Base-by-base conservation (phyloP, 2,113 vertebrate genomes). In the Procavia capensis region DNA sequence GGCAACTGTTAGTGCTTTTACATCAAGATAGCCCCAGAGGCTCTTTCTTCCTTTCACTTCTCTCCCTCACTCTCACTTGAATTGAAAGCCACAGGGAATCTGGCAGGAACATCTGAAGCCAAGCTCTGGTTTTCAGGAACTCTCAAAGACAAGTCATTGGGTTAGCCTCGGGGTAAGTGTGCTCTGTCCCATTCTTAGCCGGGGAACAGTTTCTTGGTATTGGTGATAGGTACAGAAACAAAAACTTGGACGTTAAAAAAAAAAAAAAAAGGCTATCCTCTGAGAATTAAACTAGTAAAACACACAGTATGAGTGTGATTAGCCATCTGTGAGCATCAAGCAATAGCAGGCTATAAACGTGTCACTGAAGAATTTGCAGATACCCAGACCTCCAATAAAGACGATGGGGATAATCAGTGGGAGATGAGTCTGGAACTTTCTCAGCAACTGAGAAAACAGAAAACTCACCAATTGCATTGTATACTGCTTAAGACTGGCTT, bases 261-360 rank as follows among this genome's bases (percentile, higher is more conserved):
- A n/a, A n/a, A n/a, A n/a, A 59, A 79, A 85, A 75, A 66, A 93
- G 47, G 34, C 86, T 84, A 50, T 74, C 88, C 93, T 92, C 85
- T 72, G 94, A 96, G 88, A 96, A 92, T 94, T 93, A 78, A 97
- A 95, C 85, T 88, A 83, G 84, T 90, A 83, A 96, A 95, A 95
- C 64, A 64, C 88, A 85, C 25, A 43, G 47, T 85, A 9, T 83
- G 43, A 72, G 90, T 79, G 68, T 76, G 75, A 95, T 94, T 93
- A 97, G 96, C 92, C 96, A 97, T 92, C 95, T 97, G 94, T 83
- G 94, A 94, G 22, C 92, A 97, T 86, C 92, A 92, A 95, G 92
- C 85, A 47, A 93, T 88, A 97, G 90, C 31, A 94, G 92, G 78
- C 76, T 92, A 78, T 78, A 94, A 95, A 93, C 83, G 74, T 95